Base-by-base conservation (phyloP, 2,113 vertebrate species). In the Pachyramphus minor region DNA sequence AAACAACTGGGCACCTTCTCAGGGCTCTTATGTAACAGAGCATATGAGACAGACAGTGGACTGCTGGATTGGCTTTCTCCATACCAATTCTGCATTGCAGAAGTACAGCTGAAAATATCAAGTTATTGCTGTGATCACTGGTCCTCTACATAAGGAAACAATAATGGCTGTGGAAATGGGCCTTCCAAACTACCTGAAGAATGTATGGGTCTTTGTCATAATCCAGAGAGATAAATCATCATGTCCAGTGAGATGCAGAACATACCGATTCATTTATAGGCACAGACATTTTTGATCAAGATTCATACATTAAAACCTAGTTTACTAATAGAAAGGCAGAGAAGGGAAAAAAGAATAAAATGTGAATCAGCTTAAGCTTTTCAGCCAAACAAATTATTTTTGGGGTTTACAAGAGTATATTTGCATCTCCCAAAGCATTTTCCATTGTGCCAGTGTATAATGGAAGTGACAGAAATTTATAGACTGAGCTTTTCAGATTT, bases 41-140 rank as follows among this genome's bases (percentile, higher is more conserved):
- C 1, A 76, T 42, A 39, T 20, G 25, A 91, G n/a, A 52, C 23
- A 69, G 8, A 19, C 6, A 1, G 0, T 24, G 14, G 49, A 19
- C 12, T 86, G 37, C 18, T 52, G 50, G 16, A n/a, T 64, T 86
- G 42, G 4, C 6, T 63, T 81, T 76, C 17, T 78, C 4, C 59
- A 21, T 37, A n/a, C 55, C 28, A 78, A 11, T 56, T 84, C 56
- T 60, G 6, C 35, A 33, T 58, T 84, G 20, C 37, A 49, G 60
- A 74, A 62, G 2, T 28, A 45, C 13, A 75, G 30, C 7, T 33
- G 66, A 90, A 85, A 72, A 63, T 53, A 75, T 18, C 0, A 0
- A 58, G 18, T 9, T 53, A 21, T 55, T 79, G 27, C 14, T 63
- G 4, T 47, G 30, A 41, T 41, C 25, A 11, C 11, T 42, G 33